Percentiles rank a stretch among this genome's conserved stretches.
Evolutionary conservation across 2,888 invertebrate genomes (phyloP).

Genomic region (Aphelenchoides bicaudatus): DNA sequence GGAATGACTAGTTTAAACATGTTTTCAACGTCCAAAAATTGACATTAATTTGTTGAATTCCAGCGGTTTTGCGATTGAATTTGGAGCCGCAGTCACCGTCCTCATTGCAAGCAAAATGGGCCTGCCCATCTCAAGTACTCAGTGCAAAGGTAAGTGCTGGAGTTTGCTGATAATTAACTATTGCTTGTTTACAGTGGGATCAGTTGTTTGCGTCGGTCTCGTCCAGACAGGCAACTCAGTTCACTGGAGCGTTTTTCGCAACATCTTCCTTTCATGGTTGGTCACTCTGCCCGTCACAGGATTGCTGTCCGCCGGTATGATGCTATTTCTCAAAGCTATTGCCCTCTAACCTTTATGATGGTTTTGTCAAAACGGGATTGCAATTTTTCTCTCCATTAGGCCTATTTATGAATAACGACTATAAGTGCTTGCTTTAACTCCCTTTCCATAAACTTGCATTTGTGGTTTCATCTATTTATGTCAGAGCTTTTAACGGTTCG

Average conservation of each 20-base stretch:
- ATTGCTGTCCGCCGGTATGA: conserved; percentile 39
- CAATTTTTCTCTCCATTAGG: conserved; percentile 10
- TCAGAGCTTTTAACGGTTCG: no score
- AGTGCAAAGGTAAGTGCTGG: conserved; percentile 83
- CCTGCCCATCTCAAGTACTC: conserved; percentile 86
- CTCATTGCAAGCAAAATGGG: conserved; percentile 92
- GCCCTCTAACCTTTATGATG: conserved; percentile 20
- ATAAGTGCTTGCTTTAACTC: no score
- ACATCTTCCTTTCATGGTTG: conserved; percentile 95
- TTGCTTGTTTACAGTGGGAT: conserved; percentile 70
- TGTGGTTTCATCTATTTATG: no score
- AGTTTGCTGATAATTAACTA: neutral
- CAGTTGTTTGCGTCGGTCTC: conserved; percentile 93
- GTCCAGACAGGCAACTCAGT: conserved; percentile 68
- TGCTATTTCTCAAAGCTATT: conserved; percentile 34
- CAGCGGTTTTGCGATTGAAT: conserved; percentile 84
- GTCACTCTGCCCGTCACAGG: conserved; percentile 80
- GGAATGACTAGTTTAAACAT: no score
- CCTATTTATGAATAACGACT: conserved; percentile 3
- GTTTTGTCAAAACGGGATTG: conserved; percentile 9
- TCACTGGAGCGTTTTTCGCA: conserved; percentile 68
- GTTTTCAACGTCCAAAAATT: no score
- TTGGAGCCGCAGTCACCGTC: conserved; percentile 93
- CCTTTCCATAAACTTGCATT: no score
- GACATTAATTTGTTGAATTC: conserved; percentile 19